phyloP scores from a whole-genome alignment of 2,113 vertebrate genomes.

The Microtus montanus region DNA sequence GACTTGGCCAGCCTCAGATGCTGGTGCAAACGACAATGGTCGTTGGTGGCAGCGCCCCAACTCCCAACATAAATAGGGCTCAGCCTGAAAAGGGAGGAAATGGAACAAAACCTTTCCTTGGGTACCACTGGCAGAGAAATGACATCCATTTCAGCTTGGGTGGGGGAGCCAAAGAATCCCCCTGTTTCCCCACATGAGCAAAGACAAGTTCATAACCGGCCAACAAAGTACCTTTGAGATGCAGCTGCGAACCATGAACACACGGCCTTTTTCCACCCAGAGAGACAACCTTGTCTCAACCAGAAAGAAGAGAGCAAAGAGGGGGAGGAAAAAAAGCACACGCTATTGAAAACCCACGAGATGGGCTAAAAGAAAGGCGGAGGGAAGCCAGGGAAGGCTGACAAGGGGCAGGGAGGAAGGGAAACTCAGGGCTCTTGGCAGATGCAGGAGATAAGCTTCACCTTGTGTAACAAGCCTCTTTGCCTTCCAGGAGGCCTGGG shows the following conservation, averaged over 20 bases:
- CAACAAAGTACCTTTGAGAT: slow-evolving; percentile 90
- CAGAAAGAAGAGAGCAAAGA: slow-evolving; percentile 83
- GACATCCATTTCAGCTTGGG: slow-evolving; percentile 87
- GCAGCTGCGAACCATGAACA: slow-evolving; percentile 88
- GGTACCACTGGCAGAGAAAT: slow-evolving; percentile 89
- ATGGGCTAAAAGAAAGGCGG: slow-evolving; percentile 72
- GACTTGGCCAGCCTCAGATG: slow-evolving; percentile 85
- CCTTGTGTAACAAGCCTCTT: slow-evolving; percentile 80
- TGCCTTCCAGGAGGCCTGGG: slow-evolving; percentile 15
- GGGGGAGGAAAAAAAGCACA: not conserved
- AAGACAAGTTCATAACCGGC: slow-evolving; percentile 89
- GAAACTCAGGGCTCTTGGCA: slow-evolving; percentile 74
- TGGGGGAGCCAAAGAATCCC: slow-evolving; percentile 83
- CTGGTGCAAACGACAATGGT: slow-evolving; percentile 87
- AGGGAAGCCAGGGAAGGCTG: slow-evolving; percentile 29
- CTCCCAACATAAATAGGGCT: slow-evolving; percentile 88
- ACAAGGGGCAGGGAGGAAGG: slow-evolving; percentile 58
- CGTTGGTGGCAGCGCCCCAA: slow-evolving; percentile 87
- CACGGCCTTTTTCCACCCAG: slow-evolving; percentile 84
- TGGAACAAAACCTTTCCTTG: slow-evolving; percentile 89
- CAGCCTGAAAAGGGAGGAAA: slow-evolving; percentile 89
- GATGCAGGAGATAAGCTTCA: slow-evolving; percentile 68
- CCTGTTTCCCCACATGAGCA: slow-evolving; percentile 88
- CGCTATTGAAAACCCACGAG: slow-evolving; percentile 85
- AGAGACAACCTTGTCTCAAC: slow-evolving; percentile 86